These are phyloP conservation scores for Strix uralensis DNA, from an alignment of 2,113 vertebrate genomes.

Conservation along the genomic window DNA sequence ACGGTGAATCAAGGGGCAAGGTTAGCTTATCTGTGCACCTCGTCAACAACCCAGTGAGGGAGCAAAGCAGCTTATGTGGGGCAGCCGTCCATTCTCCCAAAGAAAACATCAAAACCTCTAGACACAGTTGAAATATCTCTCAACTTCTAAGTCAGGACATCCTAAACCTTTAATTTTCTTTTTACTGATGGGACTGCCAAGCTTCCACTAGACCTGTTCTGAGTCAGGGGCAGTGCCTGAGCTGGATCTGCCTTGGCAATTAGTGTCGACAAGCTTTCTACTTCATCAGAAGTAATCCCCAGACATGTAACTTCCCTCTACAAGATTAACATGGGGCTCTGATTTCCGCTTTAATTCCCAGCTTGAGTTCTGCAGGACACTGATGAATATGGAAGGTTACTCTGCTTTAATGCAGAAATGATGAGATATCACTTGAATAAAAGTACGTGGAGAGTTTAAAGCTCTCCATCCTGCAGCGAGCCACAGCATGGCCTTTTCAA, in stretches of 20 bases:
- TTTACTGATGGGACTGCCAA: not conserved
- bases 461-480: not conserved
- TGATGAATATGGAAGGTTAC: not conserved
- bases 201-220: not conserved
- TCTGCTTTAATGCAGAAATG: not conserved
- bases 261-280: not conserved
- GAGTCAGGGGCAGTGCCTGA: not conserved
- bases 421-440: not conserved
- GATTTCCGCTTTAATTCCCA: not conserved
- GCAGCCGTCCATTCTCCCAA: not conserved
- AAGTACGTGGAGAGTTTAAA: not conserved
- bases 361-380: not conserved
- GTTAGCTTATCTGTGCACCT: not conserved
- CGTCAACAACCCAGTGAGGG: not conserved
- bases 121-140: not conserved
- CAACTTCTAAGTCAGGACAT: not conserved
- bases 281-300: not conserved
- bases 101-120: not conserved
- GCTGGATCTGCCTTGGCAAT: not conserved
- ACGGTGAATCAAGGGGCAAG: not conserved
- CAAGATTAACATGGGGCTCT: not conserved
- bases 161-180: not conserved
- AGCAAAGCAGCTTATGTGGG: conserved; percentile 1
- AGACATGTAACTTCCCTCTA: not conserved
- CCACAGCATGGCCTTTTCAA: not conserved